Base-by-base conservation (phyloP, 1,140 invertebrate genomes). In the Dufourea novaeangliae region DNA sequence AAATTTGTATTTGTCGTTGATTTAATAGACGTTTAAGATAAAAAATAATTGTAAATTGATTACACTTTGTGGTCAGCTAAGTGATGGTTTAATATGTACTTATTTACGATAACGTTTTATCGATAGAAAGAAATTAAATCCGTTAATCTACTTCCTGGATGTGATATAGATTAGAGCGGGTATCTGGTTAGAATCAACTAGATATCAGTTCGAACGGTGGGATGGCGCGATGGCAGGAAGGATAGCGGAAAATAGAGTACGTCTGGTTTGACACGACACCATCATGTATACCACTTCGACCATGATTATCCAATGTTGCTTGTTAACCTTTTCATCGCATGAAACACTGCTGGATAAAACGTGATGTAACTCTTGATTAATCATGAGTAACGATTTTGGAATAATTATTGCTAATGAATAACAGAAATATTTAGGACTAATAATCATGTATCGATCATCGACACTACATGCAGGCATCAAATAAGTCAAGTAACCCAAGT, bases 231-330 rank as follows among this genome's bases (percentile, higher is more conserved):
- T n/a, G 46, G 46, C 46, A 17, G 46, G 46, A 50, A 50, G n/a
- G 46, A 17, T 27, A 14, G 54, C 25, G 25, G 54, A 29, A 27
- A 32, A 25, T 57, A 25, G 5, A 29, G 34, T 61, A 14, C 0
- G 22, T n/a, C 39, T 50, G 46, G 69, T 46, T 56, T 34, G 69
- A 71, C 69, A n/a, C n/a, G 27, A 0, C 29, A 32, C 54, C n/a
- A 20, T 32, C n/a, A 5, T 10, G 22, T 71, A 61, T 71, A 61
- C 54, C 12, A 32, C 69, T 71, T 41, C 8, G 37, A 3, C 8
- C 20, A 0, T 12, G 25, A 25, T 29, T 17, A 20, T 12, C 14
- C 14, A 10, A 32, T 27, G 6, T 27, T 32, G 46, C 20, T n/a
- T 7, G 46, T 50, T 50, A 50, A 50, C n/a, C n/a, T n/a, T 50